Percentiles rank a stretch among this genome's conserved stretches.
phyloP scores from a whole-genome alignment of 2,113 vertebrate species.

The Petroica traversi region DNA sequence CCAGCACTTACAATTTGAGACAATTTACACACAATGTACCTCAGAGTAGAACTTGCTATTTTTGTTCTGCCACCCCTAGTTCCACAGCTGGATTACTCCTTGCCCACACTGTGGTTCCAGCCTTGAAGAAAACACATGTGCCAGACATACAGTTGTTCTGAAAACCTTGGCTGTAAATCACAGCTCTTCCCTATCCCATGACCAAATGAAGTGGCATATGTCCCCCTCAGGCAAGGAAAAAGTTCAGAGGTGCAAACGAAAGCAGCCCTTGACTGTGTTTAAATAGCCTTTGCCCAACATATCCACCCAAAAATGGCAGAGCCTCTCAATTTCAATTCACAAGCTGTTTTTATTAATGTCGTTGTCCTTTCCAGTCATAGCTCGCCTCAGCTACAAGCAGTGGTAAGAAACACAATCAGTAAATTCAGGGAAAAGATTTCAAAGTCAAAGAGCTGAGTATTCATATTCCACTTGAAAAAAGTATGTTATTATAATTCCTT shows the following conservation, averaged over 20 bases:
- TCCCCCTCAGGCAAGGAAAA: neutral
- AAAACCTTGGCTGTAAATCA: neutral
- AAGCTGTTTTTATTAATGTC: neutral
- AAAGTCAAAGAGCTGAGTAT: neutral
- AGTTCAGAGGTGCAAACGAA: neutral
- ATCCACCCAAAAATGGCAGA: neutral
- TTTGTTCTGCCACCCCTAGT: neutral
- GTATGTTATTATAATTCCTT: neutral
- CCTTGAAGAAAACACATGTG: neutral
- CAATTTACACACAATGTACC: neutral
- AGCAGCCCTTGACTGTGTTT: neutral
- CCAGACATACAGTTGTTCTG: neutral
- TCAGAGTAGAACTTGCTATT: neutral
- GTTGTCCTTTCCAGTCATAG: neutral
- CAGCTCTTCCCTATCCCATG: neutral
- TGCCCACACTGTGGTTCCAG: neutral
- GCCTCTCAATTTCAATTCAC: neutral
- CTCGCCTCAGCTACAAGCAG: neutral
- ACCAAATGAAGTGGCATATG: neutral
- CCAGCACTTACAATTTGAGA: neutral
- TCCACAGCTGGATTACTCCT: neutral
- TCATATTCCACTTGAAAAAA: neutral
- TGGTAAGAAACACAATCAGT: neutral
- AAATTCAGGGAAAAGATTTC: neutral
- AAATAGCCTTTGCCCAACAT: neutral